These are phyloP conservation scores for Aphelinus atriplicis DNA, from an alignment of 1,140 invertebrate genomes.

Conservation along the genomic window DNA sequence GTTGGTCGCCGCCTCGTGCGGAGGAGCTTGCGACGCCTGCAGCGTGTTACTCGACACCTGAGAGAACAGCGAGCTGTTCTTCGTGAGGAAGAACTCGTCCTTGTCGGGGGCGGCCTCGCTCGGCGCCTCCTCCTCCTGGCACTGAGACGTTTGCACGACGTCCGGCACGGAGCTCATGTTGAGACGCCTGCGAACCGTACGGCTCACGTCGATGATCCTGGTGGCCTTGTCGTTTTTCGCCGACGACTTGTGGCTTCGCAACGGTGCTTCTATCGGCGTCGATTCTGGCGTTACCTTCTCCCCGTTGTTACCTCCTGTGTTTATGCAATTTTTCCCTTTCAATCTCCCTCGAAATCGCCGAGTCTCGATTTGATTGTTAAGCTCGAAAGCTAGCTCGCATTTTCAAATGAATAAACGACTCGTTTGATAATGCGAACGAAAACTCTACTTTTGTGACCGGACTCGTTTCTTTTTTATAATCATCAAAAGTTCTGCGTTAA, in stretches of 20 bases:
- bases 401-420: too few species aligned
- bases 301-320: too few species aligned
- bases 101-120: conserved; percentile 45
- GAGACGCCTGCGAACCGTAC: conserved; percentile 54
- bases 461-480: too few species aligned
- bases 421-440: too few species aligned
- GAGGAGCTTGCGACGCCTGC: conserved; percentile 46
- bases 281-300: conserved; percentile 46
- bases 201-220: conserved; percentile 53
- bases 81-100: conserved; percentile 69
- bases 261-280: conserved; percentile 46
- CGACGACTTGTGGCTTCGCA: conserved; percentile 53
- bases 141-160: conserved; percentile 57
- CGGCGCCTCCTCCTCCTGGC: conserved; percentile 45
- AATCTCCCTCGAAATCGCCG: too few species aligned
- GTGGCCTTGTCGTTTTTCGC: conserved; percentile 47
- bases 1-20: conserved; percentile 40
- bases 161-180: conserved; percentile 58
- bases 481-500: too few species aligned
- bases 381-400: too few species aligned
- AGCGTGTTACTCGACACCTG: conserved; percentile 73
- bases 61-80: conserved; percentile 76
- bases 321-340: too few species aligned
- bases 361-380: too few species aligned
- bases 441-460: too few species aligned